These are phyloP conservation scores for Melangyna quadrimaculata DNA, from an alignment of 2,888 invertebrate species.

Conservation along the genomic window DNA sequence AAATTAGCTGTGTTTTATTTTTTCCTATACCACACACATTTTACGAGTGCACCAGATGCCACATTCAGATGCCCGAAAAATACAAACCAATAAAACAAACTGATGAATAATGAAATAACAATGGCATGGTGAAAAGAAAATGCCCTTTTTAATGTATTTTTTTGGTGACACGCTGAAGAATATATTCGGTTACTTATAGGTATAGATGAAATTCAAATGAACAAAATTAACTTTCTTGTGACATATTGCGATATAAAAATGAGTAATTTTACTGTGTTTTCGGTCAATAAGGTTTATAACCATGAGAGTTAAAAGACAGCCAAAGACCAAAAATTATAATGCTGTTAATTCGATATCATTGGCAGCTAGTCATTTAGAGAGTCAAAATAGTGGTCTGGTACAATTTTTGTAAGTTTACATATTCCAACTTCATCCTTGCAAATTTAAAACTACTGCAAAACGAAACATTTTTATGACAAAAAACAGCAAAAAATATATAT, in stretches of 20 bases:
- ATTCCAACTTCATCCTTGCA: too few relatives aligned
- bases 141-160: neutral
- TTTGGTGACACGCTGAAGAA: neutral
- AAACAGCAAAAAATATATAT: too few relatives aligned
- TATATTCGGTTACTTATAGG: neutral
- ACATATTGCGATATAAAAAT: neutral
- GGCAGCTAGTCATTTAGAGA: too few relatives aligned
- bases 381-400: too few relatives aligned
- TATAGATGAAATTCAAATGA: neutral
- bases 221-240: neutral
- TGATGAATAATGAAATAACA: conserved; percentile 19
- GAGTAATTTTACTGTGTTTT: neutral
- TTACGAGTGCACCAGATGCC: neutral
- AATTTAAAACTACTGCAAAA: too few relatives aligned
- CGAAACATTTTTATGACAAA: too few relatives aligned
- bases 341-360: too few relatives aligned
- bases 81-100: neutral
- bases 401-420: too few relatives aligned
- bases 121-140: neutral
- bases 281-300: too few relatives aligned
- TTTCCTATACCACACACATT: neutral
- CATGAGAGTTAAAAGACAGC: too few relatives aligned
- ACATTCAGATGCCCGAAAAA: neutral
- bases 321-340: too few relatives aligned
- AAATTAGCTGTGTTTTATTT: neutral